Conservation (phyloP, 2,113 vertebrate genomes). For the Microcebus murinus region DNA sequence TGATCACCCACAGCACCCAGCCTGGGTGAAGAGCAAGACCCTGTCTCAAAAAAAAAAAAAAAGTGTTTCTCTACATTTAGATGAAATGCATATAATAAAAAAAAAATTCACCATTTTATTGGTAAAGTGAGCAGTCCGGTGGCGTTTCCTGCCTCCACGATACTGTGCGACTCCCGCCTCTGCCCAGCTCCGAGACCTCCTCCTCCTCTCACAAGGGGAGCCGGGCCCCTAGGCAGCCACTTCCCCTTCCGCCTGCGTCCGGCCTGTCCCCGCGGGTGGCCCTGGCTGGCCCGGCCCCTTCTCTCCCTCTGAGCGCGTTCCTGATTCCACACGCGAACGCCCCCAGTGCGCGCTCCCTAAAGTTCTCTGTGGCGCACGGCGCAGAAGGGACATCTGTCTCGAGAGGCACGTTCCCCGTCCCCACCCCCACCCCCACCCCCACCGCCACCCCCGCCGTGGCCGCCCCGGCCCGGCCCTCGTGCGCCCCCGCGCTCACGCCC, state of each 20-base stretch:
- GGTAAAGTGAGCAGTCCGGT: neutral
- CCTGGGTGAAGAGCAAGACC: too few species aligned
- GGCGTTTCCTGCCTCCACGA: neutral
- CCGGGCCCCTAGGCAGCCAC: rapidly evolving
- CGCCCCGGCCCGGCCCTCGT: rapidly evolving
- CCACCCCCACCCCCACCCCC: too few species aligned
- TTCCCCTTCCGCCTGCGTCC: rapidly evolving
- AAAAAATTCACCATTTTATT: neutral
- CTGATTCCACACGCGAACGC: neutral
- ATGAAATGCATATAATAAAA: neutral
- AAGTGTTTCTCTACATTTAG: neutral
- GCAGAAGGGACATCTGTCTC: too few species aligned
- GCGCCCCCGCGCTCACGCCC: rapidly evolving
- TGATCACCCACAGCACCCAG: too few species aligned
- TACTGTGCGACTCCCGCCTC: rapidly evolving
- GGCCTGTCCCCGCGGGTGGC: neutral
- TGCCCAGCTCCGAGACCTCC: neutral
- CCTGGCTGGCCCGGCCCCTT: neutral
- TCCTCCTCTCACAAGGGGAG: neutral
- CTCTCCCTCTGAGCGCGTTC: rapidly evolving
- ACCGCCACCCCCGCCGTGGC: too few species aligned
- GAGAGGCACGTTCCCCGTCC: too few species aligned
- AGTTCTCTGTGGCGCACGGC: too few species aligned
- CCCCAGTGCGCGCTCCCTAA: too few species aligned
- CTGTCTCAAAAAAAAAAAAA: neutral